Evolutionary conservation across 2,888 invertebrate species (phyloP), one percentile per base, ranked within the genome.

Genomic region (Watsonalla binaria): DNA sequence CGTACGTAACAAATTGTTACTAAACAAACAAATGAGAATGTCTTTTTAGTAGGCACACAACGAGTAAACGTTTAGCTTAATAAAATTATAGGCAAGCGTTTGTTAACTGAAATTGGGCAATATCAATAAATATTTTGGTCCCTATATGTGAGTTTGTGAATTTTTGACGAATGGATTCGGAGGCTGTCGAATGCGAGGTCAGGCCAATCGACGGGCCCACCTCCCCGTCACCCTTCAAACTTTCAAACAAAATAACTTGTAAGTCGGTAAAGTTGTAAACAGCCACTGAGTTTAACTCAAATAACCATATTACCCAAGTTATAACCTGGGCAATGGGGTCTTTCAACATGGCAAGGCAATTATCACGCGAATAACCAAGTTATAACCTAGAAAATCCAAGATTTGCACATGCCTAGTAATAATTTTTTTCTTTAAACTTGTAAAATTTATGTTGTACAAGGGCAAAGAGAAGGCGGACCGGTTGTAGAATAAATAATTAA

Each of bases 1-100:
- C 63, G 61, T 58, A 61, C 60, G 66, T 71, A 65, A 63, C 74
- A 70, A 67, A 73, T 74, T 75, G 74, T 75, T 76, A 78, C 24
- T 47, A 35, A 13, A 35, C 13, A 49, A 49, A 14, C 8, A 60
- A 80, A 76, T 74, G 68, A 73, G 65, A 76, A 80, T 88, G 88
- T 88, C 88, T 89, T 86, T 48, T 88, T 80, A 75, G 76, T 72
- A 73, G 72, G 76, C 72, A 72, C 70, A 65, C 71, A 73, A 67
- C 56, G 61, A 62, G 61, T 66, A 60, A 65, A 68, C 62, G 65
- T 58, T 51, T 47, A 47, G 51, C 46, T 57, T 57, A 55, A 37
- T 39, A 39, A 49, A 62, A 55, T 55, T 53, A 58, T 55, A 58
- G 58, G 60, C 59, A 60, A 60, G 60, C 58, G 53, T 54, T 55